phyloP scores from a whole-genome alignment of 2,113 vertebrate genomes.

The Nibea albiflora region DNA sequence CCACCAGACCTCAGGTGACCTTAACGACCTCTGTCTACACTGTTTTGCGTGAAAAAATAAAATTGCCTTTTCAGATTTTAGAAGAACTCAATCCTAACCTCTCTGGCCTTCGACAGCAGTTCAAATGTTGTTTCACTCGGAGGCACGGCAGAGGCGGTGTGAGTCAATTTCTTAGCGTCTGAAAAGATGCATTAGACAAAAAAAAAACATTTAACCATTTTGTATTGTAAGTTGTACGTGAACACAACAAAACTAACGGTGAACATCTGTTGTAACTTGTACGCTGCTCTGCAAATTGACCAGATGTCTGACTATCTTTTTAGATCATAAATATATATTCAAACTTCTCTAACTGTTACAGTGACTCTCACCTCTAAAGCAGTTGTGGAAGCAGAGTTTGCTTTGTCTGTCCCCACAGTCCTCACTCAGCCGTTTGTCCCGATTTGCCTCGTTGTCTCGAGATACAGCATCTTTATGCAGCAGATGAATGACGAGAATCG shows the following conservation, averaged over 20 bases:
- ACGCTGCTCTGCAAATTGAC: no score
- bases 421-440: neutral
- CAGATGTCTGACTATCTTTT: neutral
- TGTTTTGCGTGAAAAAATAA: no score
- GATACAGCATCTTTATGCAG: conserved; percentile 51
- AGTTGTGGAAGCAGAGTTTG: neutral
- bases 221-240: neutral
- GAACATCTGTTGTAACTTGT: no score
- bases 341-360: neutral
- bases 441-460: neutral
- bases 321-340: neutral
- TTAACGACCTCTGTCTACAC: no score
- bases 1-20: no score
- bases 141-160: neutral
- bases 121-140: no score
- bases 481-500: conserved; percentile 79
- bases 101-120: neutral
- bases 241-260: no score
- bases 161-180: neutral
- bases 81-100: neutral
- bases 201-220: neutral
- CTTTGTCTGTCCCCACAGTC: neutral
- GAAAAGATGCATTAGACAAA: neutral
- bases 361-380: neutral
- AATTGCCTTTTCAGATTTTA: no score